Base-by-base conservation (phyloP, 2,797 vertebrate genomes). In the Danio aesculapii region DNA sequence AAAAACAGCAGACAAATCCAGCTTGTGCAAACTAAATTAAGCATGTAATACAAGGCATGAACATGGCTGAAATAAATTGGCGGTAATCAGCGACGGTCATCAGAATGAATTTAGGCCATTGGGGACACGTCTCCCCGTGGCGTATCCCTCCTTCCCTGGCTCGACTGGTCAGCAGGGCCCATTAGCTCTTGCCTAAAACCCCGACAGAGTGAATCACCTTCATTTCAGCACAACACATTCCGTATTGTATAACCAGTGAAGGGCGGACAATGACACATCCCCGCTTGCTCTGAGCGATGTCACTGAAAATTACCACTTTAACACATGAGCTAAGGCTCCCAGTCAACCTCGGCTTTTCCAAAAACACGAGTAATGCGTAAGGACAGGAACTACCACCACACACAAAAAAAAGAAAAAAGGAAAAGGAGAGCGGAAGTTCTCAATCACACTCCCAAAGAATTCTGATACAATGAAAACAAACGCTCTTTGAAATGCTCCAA, bases 231-330 rank as follows among this genome's bases (percentile, higher is more conserved):
- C 52, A 9, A 79, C 53, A 73, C 86, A 90, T 86, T 92, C 84
- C 81, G 85, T 82, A 55, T 76, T 84, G 76, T 75, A 83, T 84
- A 83, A 87, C 85, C 68, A 77, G 79, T 85, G 83, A 83, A 91
- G 92, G 89, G 79, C 88, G 89, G 88, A 89, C 88, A 91, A 79
- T 89, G 92, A 92, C 92, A 92, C 90, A 90, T 88, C 88, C 84
- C 87, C 68, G 70, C 81, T 81, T 83, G 90, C 90, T 91, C 81
- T 70, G 83, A 91, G 90, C 85, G 57, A 87, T 89, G 92, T 92
- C 93, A 91, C 88, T 85, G 77, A 90, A 89, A 88, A 92, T 93
- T 90, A 93, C 84, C 72, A 81, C 49, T 84, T 89, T 90, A 90
- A 88, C 89, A 88, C 86, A 77, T 89, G 89, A 92, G 87, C 69